Evolutionary conservation across 2,797 vertebrate genomes (phyloP).

Genomic region (Dermochelys coriacea): DNA sequence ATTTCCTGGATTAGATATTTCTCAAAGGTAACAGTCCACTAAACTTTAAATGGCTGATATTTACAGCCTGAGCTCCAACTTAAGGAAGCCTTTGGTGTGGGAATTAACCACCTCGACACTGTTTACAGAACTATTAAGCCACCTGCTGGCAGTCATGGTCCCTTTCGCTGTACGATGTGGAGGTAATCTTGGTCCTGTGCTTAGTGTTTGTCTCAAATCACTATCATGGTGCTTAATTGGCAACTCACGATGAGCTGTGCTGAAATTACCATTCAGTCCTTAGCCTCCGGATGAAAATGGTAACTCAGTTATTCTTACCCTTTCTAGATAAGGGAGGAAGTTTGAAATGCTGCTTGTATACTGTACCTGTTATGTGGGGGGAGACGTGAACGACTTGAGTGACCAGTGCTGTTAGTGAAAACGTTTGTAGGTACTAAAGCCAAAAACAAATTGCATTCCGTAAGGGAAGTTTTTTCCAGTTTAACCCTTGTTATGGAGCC

Average conservation of each 20-base stretch:
- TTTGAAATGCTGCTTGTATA: neutral
- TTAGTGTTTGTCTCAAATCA: neutral
- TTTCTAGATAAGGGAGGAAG: neutral
- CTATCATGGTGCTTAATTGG: neutral
- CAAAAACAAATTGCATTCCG: too few relatives aligned
- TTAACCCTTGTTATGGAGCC: neutral
- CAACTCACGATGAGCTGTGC: neutral
- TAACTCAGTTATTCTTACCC: neutral
- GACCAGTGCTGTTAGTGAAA: too few relatives aligned
- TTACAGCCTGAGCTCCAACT: neutral
- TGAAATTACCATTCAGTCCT: slow-evolving; percentile 1
- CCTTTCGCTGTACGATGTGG: neutral
- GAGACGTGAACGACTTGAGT: too few relatives aligned
- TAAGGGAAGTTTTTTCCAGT: neutral
- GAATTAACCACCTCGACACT: neutral
- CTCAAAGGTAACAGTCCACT: neutral
- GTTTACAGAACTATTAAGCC: neutral
- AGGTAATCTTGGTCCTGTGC: neutral
- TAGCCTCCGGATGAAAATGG: accelerated
- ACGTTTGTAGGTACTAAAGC: too few relatives aligned
- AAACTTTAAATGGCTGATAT: neutral
- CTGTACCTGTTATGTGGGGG: too few relatives aligned
- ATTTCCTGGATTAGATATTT: neutral
- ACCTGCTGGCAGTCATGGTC: slow-evolving; percentile 15
- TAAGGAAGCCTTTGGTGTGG: neutral